These are phyloP conservation scores for Pollachius pollachius DNA, from an alignment of 2,113 vertebrate species.

Conservation along the genomic window DNA sequence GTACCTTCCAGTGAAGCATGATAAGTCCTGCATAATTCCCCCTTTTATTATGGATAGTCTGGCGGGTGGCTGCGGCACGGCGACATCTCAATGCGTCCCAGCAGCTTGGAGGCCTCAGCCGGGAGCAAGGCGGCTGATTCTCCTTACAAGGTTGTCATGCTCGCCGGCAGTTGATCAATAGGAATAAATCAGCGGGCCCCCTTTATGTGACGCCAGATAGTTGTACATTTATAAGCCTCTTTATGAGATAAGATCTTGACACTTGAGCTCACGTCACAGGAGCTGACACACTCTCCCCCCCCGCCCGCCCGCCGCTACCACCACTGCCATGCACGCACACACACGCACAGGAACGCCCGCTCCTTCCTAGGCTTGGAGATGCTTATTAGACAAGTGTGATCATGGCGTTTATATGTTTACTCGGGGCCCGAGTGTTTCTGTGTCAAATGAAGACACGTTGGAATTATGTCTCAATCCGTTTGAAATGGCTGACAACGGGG, in stretches of 20 bases:
- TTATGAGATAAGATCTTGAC: conserved; percentile 76
- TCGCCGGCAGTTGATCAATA: conserved; percentile 73
- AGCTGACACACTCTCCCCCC: conserved; percentile 36
- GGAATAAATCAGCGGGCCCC: conserved; percentile 72
- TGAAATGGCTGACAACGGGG: no score
- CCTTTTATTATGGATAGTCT: conserved; percentile 59
- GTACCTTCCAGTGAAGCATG: conserved; percentile 30
- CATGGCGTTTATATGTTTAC: no score
- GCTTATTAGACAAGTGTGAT: conserved; percentile 41
- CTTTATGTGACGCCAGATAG: conserved; percentile 74
- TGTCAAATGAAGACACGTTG: no score
- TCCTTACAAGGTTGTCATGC: conserved; percentile 68
- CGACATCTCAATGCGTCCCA: conserved; percentile 27
- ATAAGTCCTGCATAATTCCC: conserved; percentile 64
- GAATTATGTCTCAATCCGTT: no score
- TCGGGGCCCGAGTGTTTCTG: no score
- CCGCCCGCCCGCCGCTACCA: no score
- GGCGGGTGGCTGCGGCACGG: conserved; percentile 43
- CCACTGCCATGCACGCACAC: no score
- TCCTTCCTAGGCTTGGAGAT: background rate
- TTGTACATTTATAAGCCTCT: conserved; percentile 78
- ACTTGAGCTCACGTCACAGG: conserved; percentile 68
- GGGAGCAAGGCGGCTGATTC: conserved; percentile 68
- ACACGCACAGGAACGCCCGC: conserved; percentile 2
- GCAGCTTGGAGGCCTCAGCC: conserved; percentile 46